A percentile compares a stretch with the other conserved stretches of the same genome.
Evolutionary conservation across 2,888 invertebrate genomes (phyloP).

Genomic region (Creontiades dilutus): DNA sequence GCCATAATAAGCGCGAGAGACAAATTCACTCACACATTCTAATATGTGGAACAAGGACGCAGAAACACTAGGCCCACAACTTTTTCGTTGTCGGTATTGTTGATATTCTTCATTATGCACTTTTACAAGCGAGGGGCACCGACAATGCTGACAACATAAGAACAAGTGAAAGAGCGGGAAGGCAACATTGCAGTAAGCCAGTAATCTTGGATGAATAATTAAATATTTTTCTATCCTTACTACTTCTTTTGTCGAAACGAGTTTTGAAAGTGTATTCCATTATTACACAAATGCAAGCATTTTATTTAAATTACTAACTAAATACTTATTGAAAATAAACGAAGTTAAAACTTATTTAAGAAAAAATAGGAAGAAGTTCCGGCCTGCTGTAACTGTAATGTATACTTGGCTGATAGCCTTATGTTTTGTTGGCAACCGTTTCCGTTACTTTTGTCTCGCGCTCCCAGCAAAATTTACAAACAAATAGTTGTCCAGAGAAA

Average conservation of each 20-base stretch:
- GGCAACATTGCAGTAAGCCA: background rate
- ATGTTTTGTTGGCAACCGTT: background rate
- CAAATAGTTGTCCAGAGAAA: no score
- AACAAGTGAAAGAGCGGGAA: conserved; percentile 41
- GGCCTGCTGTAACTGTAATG: background rate
- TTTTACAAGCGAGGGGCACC: conserved; percentile 44
- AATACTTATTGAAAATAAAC: background rate
- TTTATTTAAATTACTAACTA: background rate
- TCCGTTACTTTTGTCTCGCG: background rate
- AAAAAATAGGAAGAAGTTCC: background rate
- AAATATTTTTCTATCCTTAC: background rate
- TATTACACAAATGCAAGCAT: background rate
- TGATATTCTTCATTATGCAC: conserved; percentile 59
- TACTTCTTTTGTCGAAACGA: background rate
- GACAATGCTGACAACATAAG: conserved; percentile 40
- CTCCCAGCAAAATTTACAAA: no score
- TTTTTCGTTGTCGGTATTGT: conserved; percentile 61
- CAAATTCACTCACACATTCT: conserved; percentile 24
- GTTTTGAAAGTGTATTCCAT: background rate
- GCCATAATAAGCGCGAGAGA: conserved; percentile 44
- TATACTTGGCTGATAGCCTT: background rate
- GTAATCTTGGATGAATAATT: background rate
- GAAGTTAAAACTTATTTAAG: background rate
- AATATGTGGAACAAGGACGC: conserved; percentile 69
- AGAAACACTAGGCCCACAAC: conserved; percentile 54